Evolutionary conservation across 2,888 invertebrate genomes (phyloP).

Genomic region (Drosophila sordidula): DNA sequence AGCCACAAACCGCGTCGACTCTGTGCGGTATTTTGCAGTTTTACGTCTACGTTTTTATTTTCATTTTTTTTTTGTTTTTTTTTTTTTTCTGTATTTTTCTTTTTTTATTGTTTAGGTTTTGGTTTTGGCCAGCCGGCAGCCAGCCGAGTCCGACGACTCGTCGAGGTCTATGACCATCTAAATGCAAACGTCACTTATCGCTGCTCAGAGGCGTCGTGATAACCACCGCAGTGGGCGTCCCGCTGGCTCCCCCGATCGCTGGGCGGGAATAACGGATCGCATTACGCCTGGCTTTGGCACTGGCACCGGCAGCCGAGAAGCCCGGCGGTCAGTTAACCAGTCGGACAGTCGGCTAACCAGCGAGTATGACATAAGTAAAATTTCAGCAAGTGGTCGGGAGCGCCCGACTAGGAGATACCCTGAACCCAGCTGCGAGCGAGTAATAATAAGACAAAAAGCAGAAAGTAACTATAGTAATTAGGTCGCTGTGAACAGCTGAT

Average conservation of each 20-base stretch:
- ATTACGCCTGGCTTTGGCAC: slow-evolving; percentile 43
- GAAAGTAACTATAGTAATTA: no score
- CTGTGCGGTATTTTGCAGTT: slow-evolving; percentile 53
- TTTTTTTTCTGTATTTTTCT: slow-evolving; percentile 19
- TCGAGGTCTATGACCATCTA: slow-evolving; percentile 58
- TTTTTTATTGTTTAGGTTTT: slow-evolving; percentile 46
- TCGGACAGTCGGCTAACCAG: slow-evolving; percentile 35
- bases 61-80: slow-evolving; percentile 10
- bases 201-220: slow-evolving; percentile 36
- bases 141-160: slow-evolving; percentile 16
- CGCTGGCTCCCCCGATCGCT: slow-evolving; percentile 23
- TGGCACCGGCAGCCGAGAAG: slow-evolving; percentile 37
- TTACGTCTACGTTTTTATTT: slow-evolving; percentile 29
- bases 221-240: slow-evolving; percentile 30
- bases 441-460: no score
- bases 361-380: slow-evolving; percentile 58
- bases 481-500: no score
- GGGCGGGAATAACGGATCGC: slow-evolving; percentile 49
- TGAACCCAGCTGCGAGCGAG: not conserved
- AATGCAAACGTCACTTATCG: slow-evolving; percentile 48
- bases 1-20: slow-evolving; percentile 64
- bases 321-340: slow-evolving; percentile 58
- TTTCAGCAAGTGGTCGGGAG: not conserved
- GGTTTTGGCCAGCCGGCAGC: slow-evolving; percentile 24
- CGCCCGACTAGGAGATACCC: slow-evolving; percentile 5